Percentiles rank a stretch among this genome's conserved stretches.
Conservation (phyloP, 2,888 invertebrate species). For the Hypercompe scribonia region DNA sequence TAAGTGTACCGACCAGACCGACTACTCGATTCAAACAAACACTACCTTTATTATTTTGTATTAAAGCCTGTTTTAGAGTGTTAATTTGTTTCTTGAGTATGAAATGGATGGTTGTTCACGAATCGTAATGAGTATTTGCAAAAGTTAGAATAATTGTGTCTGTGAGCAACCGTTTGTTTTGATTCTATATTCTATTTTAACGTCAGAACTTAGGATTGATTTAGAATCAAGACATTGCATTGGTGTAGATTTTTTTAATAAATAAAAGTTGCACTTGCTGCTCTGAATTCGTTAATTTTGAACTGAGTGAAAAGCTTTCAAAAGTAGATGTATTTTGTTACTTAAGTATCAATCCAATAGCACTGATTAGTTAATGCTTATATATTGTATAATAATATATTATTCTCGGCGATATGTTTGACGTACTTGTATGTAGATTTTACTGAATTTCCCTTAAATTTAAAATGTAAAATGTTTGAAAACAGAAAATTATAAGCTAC, state of each 20-base stretch:
- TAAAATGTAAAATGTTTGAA: too few species aligned
- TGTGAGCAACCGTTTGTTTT: conserved; percentile 47
- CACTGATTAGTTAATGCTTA: not conserved
- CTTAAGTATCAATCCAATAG: not conserved
- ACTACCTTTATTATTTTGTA: conserved; percentile 18
- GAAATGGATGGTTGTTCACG: conserved; percentile 16
- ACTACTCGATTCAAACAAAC: conserved; percentile 15
- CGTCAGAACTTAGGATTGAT: not conserved
- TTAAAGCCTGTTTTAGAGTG: conserved; percentile 36
- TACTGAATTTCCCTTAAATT: too few species aligned
- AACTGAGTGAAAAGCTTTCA: not conserved
- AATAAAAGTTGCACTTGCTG: not conserved
- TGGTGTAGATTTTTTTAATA: not conserved
- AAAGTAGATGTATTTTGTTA: not conserved
- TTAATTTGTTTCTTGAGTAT: not conserved
- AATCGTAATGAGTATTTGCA: conserved; percentile 47
- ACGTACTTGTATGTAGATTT: too few species aligned
- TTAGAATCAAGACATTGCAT: too few species aligned
- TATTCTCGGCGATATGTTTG: too few species aligned
- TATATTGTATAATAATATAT: not conserved
- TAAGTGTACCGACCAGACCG: conserved; percentile 60
- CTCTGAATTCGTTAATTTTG: not conserved
- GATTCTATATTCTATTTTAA: conserved; percentile 26
- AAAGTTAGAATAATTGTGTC: conserved; percentile 49
- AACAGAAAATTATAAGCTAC: too few species aligned